A percentile compares a stretch with the other conserved stretches of the same genome.
These are phyloP conservation scores for Callopanchax toddi DNA, from an alignment of 2,113 vertebrate species.

Conservation along the genomic window DNA sequence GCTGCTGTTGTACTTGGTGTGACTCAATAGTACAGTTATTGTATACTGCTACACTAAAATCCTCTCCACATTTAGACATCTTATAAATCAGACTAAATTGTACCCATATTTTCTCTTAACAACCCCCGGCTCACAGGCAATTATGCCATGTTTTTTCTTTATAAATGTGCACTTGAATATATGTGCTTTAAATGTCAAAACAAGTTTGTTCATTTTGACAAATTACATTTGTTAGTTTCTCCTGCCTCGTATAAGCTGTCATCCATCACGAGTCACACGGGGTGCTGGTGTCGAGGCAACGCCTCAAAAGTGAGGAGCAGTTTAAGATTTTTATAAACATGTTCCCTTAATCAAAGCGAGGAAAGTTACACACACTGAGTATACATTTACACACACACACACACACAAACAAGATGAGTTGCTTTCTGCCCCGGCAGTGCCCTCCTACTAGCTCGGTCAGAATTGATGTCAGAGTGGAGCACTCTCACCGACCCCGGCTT, in stretches of 20 bases:
- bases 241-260: neutral
- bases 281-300: neutral
- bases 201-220: neutral
- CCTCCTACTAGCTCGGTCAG: conserved; percentile 36
- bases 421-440: neutral
- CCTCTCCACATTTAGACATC: no score
- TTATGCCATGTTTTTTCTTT: neutral
- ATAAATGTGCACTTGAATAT: neutral
- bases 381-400: conserved; percentile 3
- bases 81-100: neutral
- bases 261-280: neutral
- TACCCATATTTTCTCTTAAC: neutral
- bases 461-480: conserved; percentile 56
- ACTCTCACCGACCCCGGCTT: conserved; percentile 52
- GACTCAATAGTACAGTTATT: no score
- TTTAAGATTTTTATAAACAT: neutral
- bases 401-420: conserved; percentile 38
- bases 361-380: neutral
- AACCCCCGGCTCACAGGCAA: neutral
- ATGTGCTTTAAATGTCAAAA: neutral
- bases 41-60: no score
- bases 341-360: neutral
- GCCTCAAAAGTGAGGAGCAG: neutral
- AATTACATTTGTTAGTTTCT: neutral
- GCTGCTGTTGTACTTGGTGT: no score